A percentile compares a stretch with the other conserved stretches of the same genome.
Conservation (phyloP, 1,140 invertebrate species). For the Spodoptera litura region DNA sequence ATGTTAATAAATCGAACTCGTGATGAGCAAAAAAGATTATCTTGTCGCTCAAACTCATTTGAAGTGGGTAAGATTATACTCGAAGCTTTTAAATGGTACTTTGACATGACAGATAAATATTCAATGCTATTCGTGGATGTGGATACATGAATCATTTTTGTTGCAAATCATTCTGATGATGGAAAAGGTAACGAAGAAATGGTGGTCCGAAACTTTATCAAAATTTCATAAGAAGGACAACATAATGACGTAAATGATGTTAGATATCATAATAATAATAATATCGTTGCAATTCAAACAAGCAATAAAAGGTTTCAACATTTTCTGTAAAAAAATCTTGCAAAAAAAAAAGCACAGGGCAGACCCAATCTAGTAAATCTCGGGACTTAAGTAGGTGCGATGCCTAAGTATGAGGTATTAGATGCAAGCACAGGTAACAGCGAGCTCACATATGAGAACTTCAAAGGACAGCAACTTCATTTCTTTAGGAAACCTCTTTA, state of each 20-base stretch:
- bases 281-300: background rate
- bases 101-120: too few species aligned
- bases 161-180: too few species aligned
- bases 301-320: background rate
- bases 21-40: background rate
- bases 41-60: too few species aligned
- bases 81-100: background rate
- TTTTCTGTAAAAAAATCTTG: background rate
- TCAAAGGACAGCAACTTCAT: background rate
- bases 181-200: too few species aligned
- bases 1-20: slow-evolving; percentile 1
- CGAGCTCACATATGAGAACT: slow-evolving; percentile 7
- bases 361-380: slow-evolving; percentile 6
- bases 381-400: slow-evolving; percentile 14
- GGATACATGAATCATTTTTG: too few species aligned
- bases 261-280: too few species aligned
- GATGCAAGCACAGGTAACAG: slow-evolving; percentile 1
- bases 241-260: too few species aligned
- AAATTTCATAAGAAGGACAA: too few species aligned
- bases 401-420: slow-evolving; percentile 15
- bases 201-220: too few species aligned
- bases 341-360: slow-evolving; percentile 1
- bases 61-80: background rate
- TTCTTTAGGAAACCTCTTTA: background rate
- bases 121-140: too few species aligned